Conservation (phyloP, 1,140 invertebrate species). For the Pachypeltis micranthus region DNA sequence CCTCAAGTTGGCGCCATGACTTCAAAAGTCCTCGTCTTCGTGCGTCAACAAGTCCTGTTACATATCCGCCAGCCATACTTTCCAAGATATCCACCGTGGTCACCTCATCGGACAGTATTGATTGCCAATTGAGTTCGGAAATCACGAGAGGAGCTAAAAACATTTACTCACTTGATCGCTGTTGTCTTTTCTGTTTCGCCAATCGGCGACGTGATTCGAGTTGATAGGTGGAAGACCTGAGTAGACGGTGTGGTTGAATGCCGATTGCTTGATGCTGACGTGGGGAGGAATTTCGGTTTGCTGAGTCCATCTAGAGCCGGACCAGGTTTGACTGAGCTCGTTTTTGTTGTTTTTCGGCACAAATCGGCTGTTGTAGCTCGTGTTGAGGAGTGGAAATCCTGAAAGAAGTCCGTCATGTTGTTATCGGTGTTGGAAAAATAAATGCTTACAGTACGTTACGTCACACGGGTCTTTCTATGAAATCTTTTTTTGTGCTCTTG, state of each 20-base stretch:
- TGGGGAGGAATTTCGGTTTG: conserved; percentile 14
- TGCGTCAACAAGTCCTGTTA: no score
- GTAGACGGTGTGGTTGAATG: background rate
- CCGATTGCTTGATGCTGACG: conserved; percentile 19
- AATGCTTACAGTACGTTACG: background rate
- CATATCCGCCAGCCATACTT: no score
- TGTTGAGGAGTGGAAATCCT: conserved; percentile 19
- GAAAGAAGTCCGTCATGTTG: background rate
- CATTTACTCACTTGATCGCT: background rate
- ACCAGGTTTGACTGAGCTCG: conserved; percentile 22
- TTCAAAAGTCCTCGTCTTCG: no score
- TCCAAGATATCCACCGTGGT: no score
- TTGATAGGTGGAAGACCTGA: conserved; percentile 12
- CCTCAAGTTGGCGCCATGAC: no score
- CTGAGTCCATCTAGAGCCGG: conserved; percentile 9
- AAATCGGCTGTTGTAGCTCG: conserved; percentile 9
- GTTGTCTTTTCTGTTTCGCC: conserved; percentile 3
- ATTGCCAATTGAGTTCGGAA: no score
- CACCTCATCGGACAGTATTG: no score
- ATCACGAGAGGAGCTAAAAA: no score
- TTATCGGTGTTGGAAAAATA: background rate
- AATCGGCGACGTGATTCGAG: background rate
- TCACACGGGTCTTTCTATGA: no score
- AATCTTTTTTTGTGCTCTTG: no score
- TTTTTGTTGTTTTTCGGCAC: background rate